Evolutionary conservation across 2,888 invertebrate species (phyloP).

Genomic region (Diarsia rubi): DNA sequence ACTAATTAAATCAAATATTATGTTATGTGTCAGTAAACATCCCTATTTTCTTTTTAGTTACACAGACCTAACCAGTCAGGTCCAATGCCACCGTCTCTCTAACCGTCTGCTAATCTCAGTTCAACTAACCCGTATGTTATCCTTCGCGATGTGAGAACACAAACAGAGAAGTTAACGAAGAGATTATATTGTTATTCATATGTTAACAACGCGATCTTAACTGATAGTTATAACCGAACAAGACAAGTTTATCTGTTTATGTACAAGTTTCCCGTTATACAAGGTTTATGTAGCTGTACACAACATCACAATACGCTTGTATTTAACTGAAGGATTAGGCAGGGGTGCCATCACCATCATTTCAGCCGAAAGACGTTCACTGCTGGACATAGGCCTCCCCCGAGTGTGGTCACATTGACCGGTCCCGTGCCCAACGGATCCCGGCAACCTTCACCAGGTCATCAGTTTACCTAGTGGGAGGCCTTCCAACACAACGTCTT

Average conservation of each 20-base stretch:
- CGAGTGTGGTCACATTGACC: no score
- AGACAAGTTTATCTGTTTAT: constrained; percentile 24
- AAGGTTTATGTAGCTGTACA: background rate
- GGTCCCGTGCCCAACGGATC: no score
- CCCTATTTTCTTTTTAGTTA: no score
- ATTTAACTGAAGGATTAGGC: background rate
- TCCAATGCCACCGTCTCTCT: background rate
- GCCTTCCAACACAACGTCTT: no score
- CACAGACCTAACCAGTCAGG: background rate
- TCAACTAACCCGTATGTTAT: constrained; percentile 27
- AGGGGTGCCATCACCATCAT: background rate
- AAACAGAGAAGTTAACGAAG: constrained; percentile 28
- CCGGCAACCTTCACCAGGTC: no score
- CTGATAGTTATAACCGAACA: constrained; percentile 17
- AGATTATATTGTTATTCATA: constrained; percentile 49
- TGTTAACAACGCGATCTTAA: constrained; percentile 26
- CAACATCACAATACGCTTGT: background rate
- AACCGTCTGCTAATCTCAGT: background rate
- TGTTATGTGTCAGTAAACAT: no score
- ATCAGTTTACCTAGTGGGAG: no score
- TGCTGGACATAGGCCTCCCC: no score
- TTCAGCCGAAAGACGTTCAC: no score
- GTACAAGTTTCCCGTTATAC: background rate
- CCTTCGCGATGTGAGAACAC: background rate
- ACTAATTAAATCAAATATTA: no score